Evolutionary conservation across 30 jellyfish, hydroid and myxozoan genomes (phyloP).

Genomic region (Pseudorhiza aurosa): DNA sequence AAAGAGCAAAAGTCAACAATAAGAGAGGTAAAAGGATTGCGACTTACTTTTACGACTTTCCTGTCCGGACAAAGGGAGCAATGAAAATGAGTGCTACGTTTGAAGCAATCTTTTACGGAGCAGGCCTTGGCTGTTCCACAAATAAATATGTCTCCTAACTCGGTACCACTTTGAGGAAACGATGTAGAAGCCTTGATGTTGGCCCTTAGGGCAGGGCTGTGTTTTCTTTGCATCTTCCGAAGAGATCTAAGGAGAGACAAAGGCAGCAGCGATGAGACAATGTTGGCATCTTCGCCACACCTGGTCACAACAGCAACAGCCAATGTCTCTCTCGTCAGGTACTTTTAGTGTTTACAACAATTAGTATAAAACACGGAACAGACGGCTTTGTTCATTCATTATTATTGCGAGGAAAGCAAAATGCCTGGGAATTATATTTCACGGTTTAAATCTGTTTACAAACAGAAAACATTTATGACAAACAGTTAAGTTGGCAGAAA

Average conservation of each 20-base stretch:
- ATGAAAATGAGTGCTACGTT: slow-evolving; percentile 68
- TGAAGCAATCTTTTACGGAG: slow-evolving; percentile 75
- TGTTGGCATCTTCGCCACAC: slow-evolving; percentile 84
- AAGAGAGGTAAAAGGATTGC: not conserved
- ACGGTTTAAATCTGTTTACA: too few relatives aligned
- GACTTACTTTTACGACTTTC: slow-evolving; percentile 61
- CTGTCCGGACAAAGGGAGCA: slow-evolving; percentile 80
- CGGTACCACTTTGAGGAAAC: slow-evolving; percentile 50
- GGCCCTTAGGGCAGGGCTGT: slow-evolving; percentile 61
- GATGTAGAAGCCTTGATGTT: slow-evolving; percentile 50
- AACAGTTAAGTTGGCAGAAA: too few relatives aligned
- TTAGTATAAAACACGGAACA: slow-evolving; percentile 59
- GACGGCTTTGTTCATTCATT: slow-evolving; percentile 18
- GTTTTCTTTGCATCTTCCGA: slow-evolving; percentile 58
- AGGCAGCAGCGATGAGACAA: slow-evolving; percentile 69
- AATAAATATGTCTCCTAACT: slow-evolving; percentile 60
- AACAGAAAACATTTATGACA: too few relatives aligned
- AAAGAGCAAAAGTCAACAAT: slow-evolving; percentile 1
- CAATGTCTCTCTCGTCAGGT: slow-evolving; percentile 80
- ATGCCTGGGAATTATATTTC: too few relatives aligned
- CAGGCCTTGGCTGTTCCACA: slow-evolving; percentile 81
- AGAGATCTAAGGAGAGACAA: slow-evolving; percentile 68
- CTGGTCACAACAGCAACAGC: slow-evolving; percentile 87
- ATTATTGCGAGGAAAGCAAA: not conserved
- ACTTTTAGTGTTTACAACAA: slow-evolving; percentile 59